phyloP scores from a whole-genome alignment of 2,113 vertebrate species.

The Diadophis punctatus region DNA sequence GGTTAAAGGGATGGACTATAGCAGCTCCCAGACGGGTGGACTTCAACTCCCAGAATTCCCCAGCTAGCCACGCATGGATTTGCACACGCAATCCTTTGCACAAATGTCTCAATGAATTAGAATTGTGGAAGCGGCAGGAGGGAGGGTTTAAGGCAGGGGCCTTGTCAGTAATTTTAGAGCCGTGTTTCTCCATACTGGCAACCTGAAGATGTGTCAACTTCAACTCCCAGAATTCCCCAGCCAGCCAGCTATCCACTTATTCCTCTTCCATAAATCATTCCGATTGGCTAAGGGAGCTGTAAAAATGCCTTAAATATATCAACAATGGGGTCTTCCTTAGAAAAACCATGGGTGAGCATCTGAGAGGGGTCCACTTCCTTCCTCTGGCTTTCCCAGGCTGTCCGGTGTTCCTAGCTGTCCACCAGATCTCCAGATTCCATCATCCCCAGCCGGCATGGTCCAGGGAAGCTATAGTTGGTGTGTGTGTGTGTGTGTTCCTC shows the following conservation, averaged over 20 bases:
- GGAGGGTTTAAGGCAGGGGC: background rate
- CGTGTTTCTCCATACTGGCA: background rate
- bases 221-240: too few species aligned
- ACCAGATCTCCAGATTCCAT: background rate
- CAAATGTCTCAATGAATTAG: background rate
- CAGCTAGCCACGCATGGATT: background rate
- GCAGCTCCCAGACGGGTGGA: background rate
- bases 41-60: background rate
- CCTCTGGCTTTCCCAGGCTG: background rate
- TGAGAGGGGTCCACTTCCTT: background rate
- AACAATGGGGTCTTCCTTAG: background rate
- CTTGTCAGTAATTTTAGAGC: background rate
- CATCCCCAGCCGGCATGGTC: background rate
- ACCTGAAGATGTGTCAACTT: background rate
- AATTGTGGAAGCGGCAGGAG: background rate
- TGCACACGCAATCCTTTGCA: too few species aligned
- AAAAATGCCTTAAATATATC: background rate
- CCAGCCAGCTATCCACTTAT: background rate
- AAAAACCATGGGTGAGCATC: background rate
- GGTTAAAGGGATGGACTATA: background rate
- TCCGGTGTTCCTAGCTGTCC: background rate
- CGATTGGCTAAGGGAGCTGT: background rate
- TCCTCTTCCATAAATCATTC: background rate
- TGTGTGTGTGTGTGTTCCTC: constrained; percentile 20
- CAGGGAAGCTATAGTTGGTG: constrained; percentile 30